Conservation (phyloP, 2,797 vertebrate genomes). For the Sparidentex hasta region DNA sequence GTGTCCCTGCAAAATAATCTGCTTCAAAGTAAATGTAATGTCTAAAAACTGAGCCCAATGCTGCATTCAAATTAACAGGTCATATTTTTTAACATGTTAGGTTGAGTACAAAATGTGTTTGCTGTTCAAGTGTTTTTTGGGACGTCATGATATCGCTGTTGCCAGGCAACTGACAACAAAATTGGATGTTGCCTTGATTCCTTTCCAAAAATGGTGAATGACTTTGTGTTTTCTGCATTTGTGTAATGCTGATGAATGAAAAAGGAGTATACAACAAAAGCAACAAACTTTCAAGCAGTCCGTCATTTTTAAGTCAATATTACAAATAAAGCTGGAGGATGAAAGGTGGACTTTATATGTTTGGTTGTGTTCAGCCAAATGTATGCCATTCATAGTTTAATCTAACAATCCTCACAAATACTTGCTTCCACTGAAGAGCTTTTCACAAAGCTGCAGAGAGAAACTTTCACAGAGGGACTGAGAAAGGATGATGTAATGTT, state of each 20-base stretch:
- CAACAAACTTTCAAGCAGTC: background rate
- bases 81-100: constrained; percentile 16
- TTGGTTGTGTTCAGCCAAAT: background rate
- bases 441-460: background rate
- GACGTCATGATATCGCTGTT: constrained; percentile 39
- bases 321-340: background rate
- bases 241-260: constrained; percentile 14
- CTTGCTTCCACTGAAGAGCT: background rate
- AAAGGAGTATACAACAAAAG: background rate
- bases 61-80: background rate
- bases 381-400: too few relatives aligned
- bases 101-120: constrained; percentile 3
- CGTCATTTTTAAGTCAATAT: background rate
- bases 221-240: constrained; percentile 15
- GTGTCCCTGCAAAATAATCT: constrained; percentile 1
- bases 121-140: constrained; percentile 15
- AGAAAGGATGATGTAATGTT: background rate
- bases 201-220: background rate
- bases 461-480: background rate
- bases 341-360: background rate
- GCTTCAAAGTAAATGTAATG: background rate
- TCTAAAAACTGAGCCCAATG: background rate
- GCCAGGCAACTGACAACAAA: constrained; percentile 56
- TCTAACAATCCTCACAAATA: too few relatives aligned
- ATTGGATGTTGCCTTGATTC: constrained; percentile 1